These are phyloP conservation scores for Mesorhabditis belari DNA, from an alignment of 2,888 invertebrate species.

Conservation along the genomic window DNA sequence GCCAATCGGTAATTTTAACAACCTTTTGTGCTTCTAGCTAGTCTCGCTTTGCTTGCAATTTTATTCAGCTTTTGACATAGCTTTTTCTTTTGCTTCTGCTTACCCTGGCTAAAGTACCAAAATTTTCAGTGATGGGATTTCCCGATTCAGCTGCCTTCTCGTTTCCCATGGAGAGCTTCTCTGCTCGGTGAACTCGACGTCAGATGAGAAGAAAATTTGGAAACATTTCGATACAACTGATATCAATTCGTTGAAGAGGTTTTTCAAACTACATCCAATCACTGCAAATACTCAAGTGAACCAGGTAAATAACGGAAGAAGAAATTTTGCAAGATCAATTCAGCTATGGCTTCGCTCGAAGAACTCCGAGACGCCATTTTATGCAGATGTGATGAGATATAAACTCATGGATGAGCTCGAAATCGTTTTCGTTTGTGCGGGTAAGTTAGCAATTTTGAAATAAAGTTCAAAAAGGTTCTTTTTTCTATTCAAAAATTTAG, in stretches of 20 bases:
- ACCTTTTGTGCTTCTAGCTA: not conserved
- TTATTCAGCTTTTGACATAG: too few species aligned
- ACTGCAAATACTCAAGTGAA: not conserved
- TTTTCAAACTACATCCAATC: not conserved
- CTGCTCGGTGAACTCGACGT: not conserved
- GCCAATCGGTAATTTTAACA: not conserved
- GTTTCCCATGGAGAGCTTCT: not conserved
- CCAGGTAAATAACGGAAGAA: not conserved
- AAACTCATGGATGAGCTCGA: not conserved
- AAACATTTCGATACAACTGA: not conserved
- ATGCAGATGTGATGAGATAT: not conserved
- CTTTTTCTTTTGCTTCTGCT: not conserved
- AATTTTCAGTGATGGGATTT: not conserved
- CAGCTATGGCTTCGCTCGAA: not conserved
- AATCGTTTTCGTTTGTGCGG: not conserved
- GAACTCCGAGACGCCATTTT: not conserved
- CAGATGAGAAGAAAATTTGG: not conserved
- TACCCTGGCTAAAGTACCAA: too few species aligned
- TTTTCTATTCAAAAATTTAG: too few species aligned
- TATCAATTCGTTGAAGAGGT: not conserved
- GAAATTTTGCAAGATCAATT: not conserved
- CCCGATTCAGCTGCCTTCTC: not conserved
- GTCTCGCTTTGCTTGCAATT: too few species aligned
- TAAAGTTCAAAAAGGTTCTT: too few species aligned
- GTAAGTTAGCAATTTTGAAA: too few species aligned